Conservation (phyloP, 2,888 invertebrate genomes). For the Argynnis bischoffii region DNA sequence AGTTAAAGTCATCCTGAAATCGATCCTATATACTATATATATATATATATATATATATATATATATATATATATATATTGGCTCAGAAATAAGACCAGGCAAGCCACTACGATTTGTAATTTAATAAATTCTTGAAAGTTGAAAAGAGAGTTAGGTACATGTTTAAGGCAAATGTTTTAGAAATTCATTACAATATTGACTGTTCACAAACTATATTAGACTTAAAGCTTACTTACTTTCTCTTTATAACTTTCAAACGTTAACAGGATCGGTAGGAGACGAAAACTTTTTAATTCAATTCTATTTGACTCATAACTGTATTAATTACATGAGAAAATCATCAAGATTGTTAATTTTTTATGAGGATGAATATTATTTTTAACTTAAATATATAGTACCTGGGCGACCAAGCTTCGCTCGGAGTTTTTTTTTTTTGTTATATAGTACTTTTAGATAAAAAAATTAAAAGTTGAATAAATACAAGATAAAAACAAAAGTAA, state of each 20-base stretch:
- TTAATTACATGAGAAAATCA: conserved; percentile 13
- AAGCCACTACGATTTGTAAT: too few relatives aligned
- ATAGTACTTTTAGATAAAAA: too few relatives aligned
- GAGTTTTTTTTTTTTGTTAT: too few relatives aligned
- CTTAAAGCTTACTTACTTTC: conserved; percentile 13
- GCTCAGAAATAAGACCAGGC: too few relatives aligned
- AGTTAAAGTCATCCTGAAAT: too few relatives aligned
- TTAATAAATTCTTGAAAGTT: background rate
- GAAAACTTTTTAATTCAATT: conserved; percentile 21
- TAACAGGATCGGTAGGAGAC: conserved; percentile 19
- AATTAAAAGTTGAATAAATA: too few relatives aligned
- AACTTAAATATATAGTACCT: background rate
- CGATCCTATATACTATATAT: too few relatives aligned
- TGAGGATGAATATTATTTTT: background rate
- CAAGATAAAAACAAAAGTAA: too few relatives aligned
- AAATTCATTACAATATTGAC: conserved; percentile 14
- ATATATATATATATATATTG: too few relatives aligned
- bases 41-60: too few relatives aligned
- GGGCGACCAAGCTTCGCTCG: too few relatives aligned
- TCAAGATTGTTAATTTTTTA: background rate
- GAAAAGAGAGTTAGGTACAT: conserved; percentile 4
- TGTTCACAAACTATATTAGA: conserved; percentile 12
- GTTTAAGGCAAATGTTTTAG: conserved; percentile 8
- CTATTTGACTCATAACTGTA: conserved; percentile 11
- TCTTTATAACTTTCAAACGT: conserved; percentile 12